Percentiles rank a stretch among this genome's conserved stretches.
Conservation (phyloP, 2,797 vertebrate genomes). For the Valencia hispanica region DNA sequence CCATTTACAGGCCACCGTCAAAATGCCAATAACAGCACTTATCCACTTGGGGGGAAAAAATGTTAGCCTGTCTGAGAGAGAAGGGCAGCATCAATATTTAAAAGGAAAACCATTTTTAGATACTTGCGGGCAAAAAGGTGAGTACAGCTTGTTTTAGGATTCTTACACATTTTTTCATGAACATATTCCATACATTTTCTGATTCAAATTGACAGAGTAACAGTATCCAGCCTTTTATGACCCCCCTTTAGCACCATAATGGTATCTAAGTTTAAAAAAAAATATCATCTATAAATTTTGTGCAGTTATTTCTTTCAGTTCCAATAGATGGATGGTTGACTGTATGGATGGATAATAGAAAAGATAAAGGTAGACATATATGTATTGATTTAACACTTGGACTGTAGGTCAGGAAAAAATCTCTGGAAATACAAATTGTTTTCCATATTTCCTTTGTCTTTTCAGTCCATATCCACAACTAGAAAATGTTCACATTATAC, state of each 20-base stretch:
- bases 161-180: neutral
- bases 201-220: neutral
- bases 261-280: neutral
- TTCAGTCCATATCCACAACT: neutral
- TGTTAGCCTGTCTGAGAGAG: constrained; percentile 48
- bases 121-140: constrained; percentile 13
- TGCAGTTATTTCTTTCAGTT: neutral
- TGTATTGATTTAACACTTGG: neutral
- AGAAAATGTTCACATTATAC: neutral
- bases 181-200: neutral
- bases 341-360: too few relatives aligned
- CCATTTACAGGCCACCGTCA: constrained; percentile 48
- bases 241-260: too few relatives aligned
- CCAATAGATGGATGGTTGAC: neutral
- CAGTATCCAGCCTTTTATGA: neutral
- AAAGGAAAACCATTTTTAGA: constrained; percentile 64
- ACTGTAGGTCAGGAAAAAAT: neutral
- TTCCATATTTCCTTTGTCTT: neutral
- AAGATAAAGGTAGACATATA: too few relatives aligned
- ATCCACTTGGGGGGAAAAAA: constrained; percentile 36
- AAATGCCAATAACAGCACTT: constrained; percentile 67
- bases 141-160: constrained; percentile 25
- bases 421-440: neutral
- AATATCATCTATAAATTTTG: neutral
- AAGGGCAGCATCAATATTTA: constrained; percentile 75